Conservation (phyloP, 1,140 invertebrate species). For the Formica selysi region DNA sequence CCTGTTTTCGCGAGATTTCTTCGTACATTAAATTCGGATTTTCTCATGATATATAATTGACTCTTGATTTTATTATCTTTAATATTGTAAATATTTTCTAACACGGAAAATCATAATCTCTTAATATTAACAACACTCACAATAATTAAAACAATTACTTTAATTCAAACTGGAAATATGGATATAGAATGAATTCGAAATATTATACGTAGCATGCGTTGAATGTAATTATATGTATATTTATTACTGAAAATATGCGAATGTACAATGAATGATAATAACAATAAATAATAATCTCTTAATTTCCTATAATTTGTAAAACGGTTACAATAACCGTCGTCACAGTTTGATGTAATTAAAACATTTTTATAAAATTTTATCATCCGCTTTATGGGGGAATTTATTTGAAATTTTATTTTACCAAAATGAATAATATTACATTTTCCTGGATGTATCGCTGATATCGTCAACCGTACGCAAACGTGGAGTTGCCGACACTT, state of each 20-base stretch:
- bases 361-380: not conserved
- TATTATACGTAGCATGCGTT: not conserved
- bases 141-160: not conserved
- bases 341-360: not conserved
- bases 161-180: not conserved
- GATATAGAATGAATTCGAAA: not conserved
- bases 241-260: not conserved
- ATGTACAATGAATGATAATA: not conserved
- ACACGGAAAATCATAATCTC: not conserved
- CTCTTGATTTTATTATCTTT: not conserved
- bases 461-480: not conserved
- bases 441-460: not conserved
- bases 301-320: not conserved
- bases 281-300: not conserved
- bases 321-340: not conserved
- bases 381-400: not conserved
- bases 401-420: not conserved
- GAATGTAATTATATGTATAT: conserved; percentile 2
- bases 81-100: not conserved
- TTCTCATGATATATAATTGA: not conserved
- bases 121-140: not conserved
- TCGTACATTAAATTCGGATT: not conserved
- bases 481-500: not conserved
- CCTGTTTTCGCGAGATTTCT: not conserved
- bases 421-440: not conserved